Base-by-base conservation (phyloP, 2,888 invertebrate genomes). In the Notocelia uddmanniana region DNA sequence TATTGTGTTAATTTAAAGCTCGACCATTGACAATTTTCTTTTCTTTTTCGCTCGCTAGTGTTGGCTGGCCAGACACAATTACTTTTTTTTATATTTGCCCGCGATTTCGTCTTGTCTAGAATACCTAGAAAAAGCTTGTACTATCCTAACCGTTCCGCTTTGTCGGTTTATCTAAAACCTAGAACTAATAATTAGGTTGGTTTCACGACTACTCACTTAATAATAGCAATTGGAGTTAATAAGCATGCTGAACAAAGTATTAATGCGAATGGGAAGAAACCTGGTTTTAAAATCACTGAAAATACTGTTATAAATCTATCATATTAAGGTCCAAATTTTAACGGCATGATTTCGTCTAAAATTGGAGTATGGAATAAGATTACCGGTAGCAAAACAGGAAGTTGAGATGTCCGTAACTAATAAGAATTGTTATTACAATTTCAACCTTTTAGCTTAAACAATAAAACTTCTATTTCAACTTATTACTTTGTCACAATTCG, bases 211-310 rank as follows among this genome's bases (percentile, higher is more conserved):
- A 41, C 13, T 52, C 52, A 54, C 26, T 54, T 68, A 54, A 68
- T 60, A 8, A 68, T 45, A 60, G 68, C 52, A 60, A 68, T 68
- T 60, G 52, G 23, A 19, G 18, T 26, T 52, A 59, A 68, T 50
- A 58, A 10, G 23, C 19, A 19, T 23, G n/a, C 18, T 45, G 66
- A 66, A 34, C 55, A 19, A 31, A 23, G 37, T 19, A 23, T 64
- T 41, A 55, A 54, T 41, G 19, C 37, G 1, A 37, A 18, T 19
- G 37, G 26, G 26, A 66, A 55, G 18, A 10, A 26, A 31, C 23
- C n/a, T 6, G 18, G 18, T 31, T 31, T 18, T 31, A 18, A 62
- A 19, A 48, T 50, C 11, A 18, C 45, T n/a, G 13, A 3, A 26
- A 26, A 23, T 45, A 48, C 0, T 6, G 6, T 11, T 31, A 6